phyloP scores from a whole-genome alignment of 2,113 vertebrate species.

The Anoplopoma fimbria region DNA sequence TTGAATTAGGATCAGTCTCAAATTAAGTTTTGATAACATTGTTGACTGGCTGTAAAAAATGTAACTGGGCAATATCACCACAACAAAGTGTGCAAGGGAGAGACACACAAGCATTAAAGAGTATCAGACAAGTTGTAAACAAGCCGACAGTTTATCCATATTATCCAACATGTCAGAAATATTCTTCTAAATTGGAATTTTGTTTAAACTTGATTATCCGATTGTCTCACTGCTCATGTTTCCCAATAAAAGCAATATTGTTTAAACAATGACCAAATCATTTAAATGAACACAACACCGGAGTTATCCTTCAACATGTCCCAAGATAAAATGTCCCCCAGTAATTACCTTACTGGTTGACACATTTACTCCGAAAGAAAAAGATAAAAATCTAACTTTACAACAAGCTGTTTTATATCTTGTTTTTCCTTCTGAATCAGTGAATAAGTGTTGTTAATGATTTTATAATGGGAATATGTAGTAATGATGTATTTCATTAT shows the following conservation, averaged over 20 bases:
- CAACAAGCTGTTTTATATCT: neutral
- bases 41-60: neutral
- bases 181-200: neutral
- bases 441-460: neutral
- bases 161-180: neutral
- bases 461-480: neutral
- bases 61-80: neutral
- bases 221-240: neutral
- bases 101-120: neutral
- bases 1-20: neutral
- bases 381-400: neutral
- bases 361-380: neutral
- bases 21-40: neutral
- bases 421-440: neutral
- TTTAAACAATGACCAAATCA: neutral
- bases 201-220: neutral
- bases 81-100: neutral
- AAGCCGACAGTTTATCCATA: neutral
- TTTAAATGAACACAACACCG: neutral
- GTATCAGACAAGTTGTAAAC: neutral
- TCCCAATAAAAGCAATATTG: neutral
- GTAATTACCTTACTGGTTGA: neutral
- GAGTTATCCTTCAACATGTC: neutral
- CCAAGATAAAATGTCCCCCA: neutral
- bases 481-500: neutral